phyloP scores from a whole-genome alignment of 2,113 vertebrate genomes.

The Passer montanus region DNA sequence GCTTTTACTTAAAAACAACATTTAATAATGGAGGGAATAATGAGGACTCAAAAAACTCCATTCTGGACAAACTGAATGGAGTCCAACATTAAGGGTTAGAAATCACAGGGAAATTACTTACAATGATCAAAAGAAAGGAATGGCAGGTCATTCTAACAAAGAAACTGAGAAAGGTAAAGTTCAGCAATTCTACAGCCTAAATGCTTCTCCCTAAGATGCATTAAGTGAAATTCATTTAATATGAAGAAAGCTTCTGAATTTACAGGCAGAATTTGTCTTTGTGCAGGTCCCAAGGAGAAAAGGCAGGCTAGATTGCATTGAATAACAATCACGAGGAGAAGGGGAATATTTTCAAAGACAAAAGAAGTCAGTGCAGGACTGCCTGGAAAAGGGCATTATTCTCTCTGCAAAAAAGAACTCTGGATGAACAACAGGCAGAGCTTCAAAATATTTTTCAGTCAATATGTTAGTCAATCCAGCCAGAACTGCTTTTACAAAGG shows the following conservation, averaged over 20 bases:
- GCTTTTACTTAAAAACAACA: not conserved
- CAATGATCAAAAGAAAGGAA: not conserved
- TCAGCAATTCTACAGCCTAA: not conserved
- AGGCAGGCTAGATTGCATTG: not conserved
- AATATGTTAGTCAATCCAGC: not conserved
- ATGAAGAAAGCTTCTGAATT: constrained; percentile 16
- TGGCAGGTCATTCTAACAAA: not conserved
- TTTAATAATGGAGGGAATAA: not conserved
- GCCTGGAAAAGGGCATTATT: not conserved
- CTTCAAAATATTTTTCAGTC: constrained; percentile 12
- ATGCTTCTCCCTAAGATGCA: not conserved
- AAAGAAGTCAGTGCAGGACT: not conserved
- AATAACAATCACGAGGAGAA: not conserved
- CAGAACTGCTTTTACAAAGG: not conserved
- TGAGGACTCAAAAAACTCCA: not conserved
- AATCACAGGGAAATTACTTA: not conserved
- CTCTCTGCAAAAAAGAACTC: not conserved
- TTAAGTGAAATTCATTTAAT: not conserved
- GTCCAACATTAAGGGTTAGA: not conserved
- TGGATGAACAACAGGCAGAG: not conserved
- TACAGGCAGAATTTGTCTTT: constrained; percentile 41
- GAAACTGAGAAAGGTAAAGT: not conserved
- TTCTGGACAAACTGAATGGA: not conserved
- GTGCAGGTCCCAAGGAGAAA: constrained; percentile 4
- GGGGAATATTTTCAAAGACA: not conserved